phyloP scores from a whole-genome alignment of 2,888 invertebrate genomes.

The Parnassius apollo region DNA sequence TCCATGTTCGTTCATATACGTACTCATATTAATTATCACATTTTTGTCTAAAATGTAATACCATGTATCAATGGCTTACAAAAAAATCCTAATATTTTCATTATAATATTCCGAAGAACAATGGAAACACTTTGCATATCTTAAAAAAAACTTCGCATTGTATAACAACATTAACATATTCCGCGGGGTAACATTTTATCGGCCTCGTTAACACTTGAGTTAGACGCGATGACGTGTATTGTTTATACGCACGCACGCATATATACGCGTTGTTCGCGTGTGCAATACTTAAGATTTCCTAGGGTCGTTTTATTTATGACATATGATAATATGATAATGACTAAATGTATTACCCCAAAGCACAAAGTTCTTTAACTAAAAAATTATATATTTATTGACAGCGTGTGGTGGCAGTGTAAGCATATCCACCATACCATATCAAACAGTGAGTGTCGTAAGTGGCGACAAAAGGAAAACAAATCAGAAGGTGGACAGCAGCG shows the following conservation, averaged over 20 bases:
- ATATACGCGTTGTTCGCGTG: conserved; percentile 65
- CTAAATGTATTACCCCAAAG: conserved; percentile 42
- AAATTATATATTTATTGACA: too few species aligned
- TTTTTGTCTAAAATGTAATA: too few species aligned
- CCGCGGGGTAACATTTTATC: conserved; percentile 55
- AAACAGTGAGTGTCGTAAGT: too few species aligned
- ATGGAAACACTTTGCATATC: not conserved
- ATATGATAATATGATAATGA: conserved; percentile 34
- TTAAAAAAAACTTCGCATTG: conserved; percentile 9
- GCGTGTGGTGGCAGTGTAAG: too few species aligned
- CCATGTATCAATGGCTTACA: too few species aligned
- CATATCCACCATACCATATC: too few species aligned
- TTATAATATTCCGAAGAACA: not conserved
- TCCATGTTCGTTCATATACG: not conserved
- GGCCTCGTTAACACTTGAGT: conserved; percentile 55
- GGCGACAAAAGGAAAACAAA: too few species aligned
- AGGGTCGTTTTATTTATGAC: conserved; percentile 45
- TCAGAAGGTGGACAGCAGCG: too few species aligned
- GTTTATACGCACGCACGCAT: conserved; percentile 72
- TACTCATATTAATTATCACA: not conserved
- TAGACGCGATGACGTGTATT: conserved; percentile 66
- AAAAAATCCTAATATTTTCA: too few species aligned
- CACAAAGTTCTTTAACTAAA: too few species aligned
- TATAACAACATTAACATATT: conserved; percentile 23
- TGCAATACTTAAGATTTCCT: conserved; percentile 73